These are phyloP conservation scores for Drosophila biarmipes DNA, from an alignment of 1,140 invertebrate species.

Conservation along the genomic window DNA sequence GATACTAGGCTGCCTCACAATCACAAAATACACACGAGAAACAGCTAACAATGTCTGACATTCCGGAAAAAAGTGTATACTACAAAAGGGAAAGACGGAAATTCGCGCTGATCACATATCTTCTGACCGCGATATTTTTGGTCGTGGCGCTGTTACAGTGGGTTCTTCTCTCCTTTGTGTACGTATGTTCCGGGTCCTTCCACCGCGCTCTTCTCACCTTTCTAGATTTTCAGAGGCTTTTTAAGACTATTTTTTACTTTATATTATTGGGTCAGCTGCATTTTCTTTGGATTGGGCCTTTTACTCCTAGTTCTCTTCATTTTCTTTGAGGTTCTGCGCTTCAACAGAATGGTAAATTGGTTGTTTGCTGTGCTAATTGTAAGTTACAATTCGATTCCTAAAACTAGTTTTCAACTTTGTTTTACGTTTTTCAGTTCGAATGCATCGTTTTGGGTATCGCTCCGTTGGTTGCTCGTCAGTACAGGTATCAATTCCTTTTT, in stretches of 20 bases:
- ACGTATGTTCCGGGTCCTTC: conserved; percentile 3
- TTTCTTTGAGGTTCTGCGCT: conserved; percentile 56
- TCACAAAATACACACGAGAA: not conserved
- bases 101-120: conserved; percentile 14
- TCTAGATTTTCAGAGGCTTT: conserved; percentile 10
- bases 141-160: conserved; percentile 33
- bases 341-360: conserved; percentile 43
- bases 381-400: not conserved
- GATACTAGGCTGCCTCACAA: not conserved
- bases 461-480: conserved; percentile 34
- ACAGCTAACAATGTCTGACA: conserved; percentile 1
- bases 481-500: conserved; percentile 29
- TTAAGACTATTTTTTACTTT: conserved; percentile 5
- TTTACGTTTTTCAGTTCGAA: conserved; percentile 37
- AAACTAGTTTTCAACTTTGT: not conserved
- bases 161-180: conserved; percentile 39
- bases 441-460: conserved; percentile 37
- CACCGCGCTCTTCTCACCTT: not conserved
- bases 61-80: not conserved
- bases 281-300: conserved; percentile 40
- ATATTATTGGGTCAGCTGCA: conserved; percentile 34
- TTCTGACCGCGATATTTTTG: conserved; percentile 8
- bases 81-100: conserved; percentile 6
- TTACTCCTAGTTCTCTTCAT: conserved; percentile 42
- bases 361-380: conserved; percentile 52